Evolutionary conservation across 2,888 invertebrate species (phyloP), one percentile per base, ranked within the genome.

Genomic region (Rhagophthalmus giganteus): DNA sequence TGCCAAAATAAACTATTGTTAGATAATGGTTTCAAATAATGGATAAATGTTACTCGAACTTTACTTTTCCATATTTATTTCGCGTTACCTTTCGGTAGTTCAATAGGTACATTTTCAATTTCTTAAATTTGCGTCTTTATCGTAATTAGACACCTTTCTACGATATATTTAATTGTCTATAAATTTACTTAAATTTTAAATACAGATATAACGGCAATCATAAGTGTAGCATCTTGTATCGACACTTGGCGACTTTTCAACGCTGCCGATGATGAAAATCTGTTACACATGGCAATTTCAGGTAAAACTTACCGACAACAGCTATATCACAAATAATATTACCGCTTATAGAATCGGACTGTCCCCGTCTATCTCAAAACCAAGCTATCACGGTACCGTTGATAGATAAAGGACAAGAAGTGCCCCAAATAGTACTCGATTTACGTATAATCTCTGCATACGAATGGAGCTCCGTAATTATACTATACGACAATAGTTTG

Each of bases 401-500:
- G 41, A 75, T 86, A n/a, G 77, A 78, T 1, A 75, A 78, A 26
- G 87, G 88, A 0, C 81, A 87, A 52, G 91, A 91, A 71, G 70
- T 91, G 51, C 83, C 91, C 0, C 92, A 92, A 72, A 71, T 92
- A 10, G 71, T 91, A 4, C 75, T 90, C 1, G 92, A 93, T 70
- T 76, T 90, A 47, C 79, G 88, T 62, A 82, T 83, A 2, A 78
- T 79, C 26, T 77, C 79, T 33, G 78, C 82, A 0, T 79, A 90
- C 4, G 77, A 81, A 30, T 91, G 90, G 90, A 84, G 84, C 63
- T 82, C 85, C 0, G 82, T 85, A 8, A 79, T 85, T 27, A 75
- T 91, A 27, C 73, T 92, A 13, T 85, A 88, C 60, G 91, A 92
- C 66, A 79, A 83, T 49, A 83, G 84, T 1, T 77, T 90, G 59